Conservation (phyloP, 2,113 vertebrate species). For the Grus americana region DNA sequence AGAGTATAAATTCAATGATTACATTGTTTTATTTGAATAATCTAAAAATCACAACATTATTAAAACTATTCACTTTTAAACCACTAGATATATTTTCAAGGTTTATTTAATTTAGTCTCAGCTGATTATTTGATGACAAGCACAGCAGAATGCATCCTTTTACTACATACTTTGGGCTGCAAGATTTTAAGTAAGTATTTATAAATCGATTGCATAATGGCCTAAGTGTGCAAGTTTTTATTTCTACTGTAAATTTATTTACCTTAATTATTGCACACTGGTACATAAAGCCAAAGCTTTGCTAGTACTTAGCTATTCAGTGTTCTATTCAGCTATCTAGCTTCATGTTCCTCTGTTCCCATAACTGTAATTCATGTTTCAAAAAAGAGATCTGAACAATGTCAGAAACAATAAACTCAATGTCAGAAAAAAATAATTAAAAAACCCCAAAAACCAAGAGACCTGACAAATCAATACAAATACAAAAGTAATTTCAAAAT, state of each 20-base stretch:
- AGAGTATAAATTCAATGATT: neutral
- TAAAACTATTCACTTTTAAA: slow-evolving; percentile 1
- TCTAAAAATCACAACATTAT: neutral
- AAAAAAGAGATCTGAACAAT: neutral
- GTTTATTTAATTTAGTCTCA: neutral
- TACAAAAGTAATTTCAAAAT: neutral
- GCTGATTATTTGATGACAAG: neutral
- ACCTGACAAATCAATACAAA: slow-evolving; percentile 29
- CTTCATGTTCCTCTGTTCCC: neutral
- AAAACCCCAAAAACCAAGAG: neutral
- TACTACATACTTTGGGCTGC: neutral
- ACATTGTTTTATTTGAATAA: neutral
- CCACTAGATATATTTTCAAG: neutral
- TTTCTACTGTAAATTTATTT: neutral
- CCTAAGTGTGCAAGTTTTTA: neutral
- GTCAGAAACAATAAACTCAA: slow-evolving; percentile 22
- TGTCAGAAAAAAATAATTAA: neutral
- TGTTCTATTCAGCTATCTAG: neutral
- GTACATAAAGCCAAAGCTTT: neutral
- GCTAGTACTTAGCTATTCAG: neutral
- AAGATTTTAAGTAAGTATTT: neutral
- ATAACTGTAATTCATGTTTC: neutral
- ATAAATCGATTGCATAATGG: neutral
- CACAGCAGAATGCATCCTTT: neutral
- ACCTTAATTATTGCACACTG: neutral